These are phyloP conservation scores for Aythya baeri DNA, from an alignment of 2,113 vertebrate genomes.

Conservation along the genomic window DNA sequence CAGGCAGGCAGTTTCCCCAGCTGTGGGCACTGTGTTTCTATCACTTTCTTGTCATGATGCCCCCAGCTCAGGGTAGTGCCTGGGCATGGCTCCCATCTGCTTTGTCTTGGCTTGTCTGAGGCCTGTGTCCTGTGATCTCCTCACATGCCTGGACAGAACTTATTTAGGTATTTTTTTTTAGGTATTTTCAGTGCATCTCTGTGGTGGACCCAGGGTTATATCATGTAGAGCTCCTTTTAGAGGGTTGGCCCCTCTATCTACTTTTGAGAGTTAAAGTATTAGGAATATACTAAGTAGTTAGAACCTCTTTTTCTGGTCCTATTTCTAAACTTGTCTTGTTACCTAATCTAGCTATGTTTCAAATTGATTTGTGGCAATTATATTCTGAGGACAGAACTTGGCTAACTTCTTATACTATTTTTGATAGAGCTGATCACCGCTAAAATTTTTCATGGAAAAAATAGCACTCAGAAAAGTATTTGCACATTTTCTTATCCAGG, in stretches of 20 bases:
- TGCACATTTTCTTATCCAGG: neutral
- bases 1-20: neutral
- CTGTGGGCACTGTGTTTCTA: neutral
- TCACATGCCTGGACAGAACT: neutral
- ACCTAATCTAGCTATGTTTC: neutral
- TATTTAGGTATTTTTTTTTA: neutral
- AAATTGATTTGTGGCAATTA: neutral
- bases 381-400: neutral
- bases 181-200: neutral
- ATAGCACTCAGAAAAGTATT: neutral
- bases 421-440: neutral
- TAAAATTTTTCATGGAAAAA: neutral
- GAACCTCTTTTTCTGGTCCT: neutral
- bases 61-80: no score
- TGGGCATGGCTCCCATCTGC: fast-evolving
- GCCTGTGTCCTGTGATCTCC: neutral
- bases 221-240: neutral
- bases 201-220: neutral
- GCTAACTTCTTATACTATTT: neutral
- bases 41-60: neutral
- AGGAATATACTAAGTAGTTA: neutral
- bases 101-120: fast-evolving
- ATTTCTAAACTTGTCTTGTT: neutral
- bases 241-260: neutral
- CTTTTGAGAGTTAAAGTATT: neutral